Conservation (phyloP, 2,888 invertebrate genomes). For the Hypomecis punctinalis region DNA sequence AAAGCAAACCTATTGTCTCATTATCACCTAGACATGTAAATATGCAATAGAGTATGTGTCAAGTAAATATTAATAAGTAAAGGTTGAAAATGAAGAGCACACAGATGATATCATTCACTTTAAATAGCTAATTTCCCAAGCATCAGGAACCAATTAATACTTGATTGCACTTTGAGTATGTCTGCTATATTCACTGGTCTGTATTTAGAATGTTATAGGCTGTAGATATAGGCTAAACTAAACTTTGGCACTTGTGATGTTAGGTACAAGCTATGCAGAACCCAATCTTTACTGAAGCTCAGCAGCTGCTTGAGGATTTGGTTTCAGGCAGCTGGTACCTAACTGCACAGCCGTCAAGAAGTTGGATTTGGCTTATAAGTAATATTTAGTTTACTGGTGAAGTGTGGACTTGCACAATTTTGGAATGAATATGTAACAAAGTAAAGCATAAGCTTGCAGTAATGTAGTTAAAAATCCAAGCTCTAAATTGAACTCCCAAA, state of each 20-base stretch:
- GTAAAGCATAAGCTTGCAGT: too few species aligned
- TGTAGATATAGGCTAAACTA: too few species aligned
- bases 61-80: constrained; percentile 3
- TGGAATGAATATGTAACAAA: too few species aligned
- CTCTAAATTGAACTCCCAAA: too few species aligned
- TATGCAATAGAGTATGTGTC: constrained; percentile 10
- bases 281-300: too few species aligned
- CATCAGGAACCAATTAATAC: constrained; percentile 10
- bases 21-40: constrained; percentile 14
- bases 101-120: constrained; percentile 16
- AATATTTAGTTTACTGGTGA: too few species aligned
- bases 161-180: not conserved
- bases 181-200: not conserved
- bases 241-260: not conserved
- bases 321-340: too few species aligned
- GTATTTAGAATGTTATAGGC: not conserved
- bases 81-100: constrained; percentile 5
- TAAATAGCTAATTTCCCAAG: constrained; percentile 14
- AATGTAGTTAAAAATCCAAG: too few species aligned
- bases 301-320: too few species aligned
- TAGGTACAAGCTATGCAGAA: not conserved
- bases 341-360: too few species aligned
- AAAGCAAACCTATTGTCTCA: constrained; percentile 5
- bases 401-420: too few species aligned
- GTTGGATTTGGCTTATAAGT: too few species aligned